Conservation (phyloP, 2,888 invertebrate species). For the Aspidiotus destructor region DNA sequence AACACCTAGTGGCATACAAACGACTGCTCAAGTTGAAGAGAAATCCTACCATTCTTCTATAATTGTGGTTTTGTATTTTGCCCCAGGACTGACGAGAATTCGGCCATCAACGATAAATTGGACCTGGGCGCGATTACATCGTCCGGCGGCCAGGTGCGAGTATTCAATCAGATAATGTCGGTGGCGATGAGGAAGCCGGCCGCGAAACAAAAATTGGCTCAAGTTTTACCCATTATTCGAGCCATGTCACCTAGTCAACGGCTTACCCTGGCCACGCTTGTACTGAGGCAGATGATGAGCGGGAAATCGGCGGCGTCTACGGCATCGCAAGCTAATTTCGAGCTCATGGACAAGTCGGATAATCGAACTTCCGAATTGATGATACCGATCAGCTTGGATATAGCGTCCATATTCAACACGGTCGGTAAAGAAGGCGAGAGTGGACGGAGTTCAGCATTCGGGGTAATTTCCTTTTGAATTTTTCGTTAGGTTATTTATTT, state of each 20-base stretch:
- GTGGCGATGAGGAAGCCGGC: constrained; percentile 52
- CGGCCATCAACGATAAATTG: background rate
- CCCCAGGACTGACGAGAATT: background rate
- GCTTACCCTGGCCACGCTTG: constrained; percentile 52
- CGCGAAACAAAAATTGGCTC: constrained; percentile 50
- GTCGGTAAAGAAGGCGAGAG: constrained; percentile 37
- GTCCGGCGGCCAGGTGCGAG: constrained; percentile 55
- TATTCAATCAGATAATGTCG: constrained; percentile 50
- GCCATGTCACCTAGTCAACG: constrained; percentile 55
- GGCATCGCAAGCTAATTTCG: constrained; percentile 40
- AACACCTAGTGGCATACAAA: no score
- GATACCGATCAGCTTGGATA: constrained; percentile 55
- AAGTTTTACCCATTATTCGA: constrained; percentile 52
- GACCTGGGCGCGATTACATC: constrained; percentile 53
- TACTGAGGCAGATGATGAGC: constrained; percentile 51
- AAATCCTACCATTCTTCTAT: no score
- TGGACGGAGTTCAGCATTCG: constrained; percentile 33
- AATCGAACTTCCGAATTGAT: constrained; percentile 48
- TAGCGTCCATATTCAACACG: constrained; percentile 52
- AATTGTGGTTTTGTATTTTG: background rate
- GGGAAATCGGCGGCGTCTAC: constrained; percentile 1
- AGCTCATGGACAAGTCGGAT: constrained; percentile 46
- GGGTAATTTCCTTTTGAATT: constrained; percentile 13
- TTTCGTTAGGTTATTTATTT: background rate
- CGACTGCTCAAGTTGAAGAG: no score